A percentile compares a stretch with the other conserved stretches of the same genome.
These are phyloP conservation scores for Rhodinocichla rosea DNA, from an alignment of 2,113 vertebrate species.

Conservation along the genomic window DNA sequence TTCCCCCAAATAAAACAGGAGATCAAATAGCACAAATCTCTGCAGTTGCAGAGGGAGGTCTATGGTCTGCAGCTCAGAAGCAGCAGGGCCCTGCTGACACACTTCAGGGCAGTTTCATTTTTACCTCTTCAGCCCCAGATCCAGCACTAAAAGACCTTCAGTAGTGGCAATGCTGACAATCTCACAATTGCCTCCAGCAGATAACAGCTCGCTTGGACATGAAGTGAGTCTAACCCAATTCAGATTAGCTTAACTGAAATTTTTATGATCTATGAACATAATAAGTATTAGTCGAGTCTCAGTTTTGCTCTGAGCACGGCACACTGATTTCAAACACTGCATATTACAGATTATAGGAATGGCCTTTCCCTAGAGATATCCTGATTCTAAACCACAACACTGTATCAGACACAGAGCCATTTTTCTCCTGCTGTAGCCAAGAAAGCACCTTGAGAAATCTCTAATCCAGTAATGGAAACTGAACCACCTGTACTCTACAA, in stretches of 20 bases:
- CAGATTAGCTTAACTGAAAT: neutral
- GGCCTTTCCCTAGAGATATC: neutral
- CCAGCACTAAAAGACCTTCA: neutral
- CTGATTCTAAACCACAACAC: neutral
- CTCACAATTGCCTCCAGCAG: neutral
- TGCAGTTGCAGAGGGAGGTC: neutral
- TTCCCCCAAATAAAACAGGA: neutral
- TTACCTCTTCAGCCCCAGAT: neutral
- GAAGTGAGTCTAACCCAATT: neutral
- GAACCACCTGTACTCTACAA: conserved; percentile 25
- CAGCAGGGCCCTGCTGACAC: neutral
- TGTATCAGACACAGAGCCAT: neutral
- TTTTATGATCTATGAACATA: neutral
- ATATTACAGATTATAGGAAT: neutral
- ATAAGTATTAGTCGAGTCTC: neutral
- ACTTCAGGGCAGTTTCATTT: neutral
- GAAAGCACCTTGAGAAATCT: neutral
- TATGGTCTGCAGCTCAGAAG: neutral
- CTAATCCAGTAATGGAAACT: neutral
- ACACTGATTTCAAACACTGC: neutral
- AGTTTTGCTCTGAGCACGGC: neutral
- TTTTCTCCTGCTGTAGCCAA: neutral
- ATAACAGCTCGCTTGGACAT: neutral
- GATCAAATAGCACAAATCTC: neutral
- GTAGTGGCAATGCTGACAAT: neutral